Base-by-base conservation (phyloP, 2,888 invertebrate genomes). In the Epinotia nisella region DNA sequence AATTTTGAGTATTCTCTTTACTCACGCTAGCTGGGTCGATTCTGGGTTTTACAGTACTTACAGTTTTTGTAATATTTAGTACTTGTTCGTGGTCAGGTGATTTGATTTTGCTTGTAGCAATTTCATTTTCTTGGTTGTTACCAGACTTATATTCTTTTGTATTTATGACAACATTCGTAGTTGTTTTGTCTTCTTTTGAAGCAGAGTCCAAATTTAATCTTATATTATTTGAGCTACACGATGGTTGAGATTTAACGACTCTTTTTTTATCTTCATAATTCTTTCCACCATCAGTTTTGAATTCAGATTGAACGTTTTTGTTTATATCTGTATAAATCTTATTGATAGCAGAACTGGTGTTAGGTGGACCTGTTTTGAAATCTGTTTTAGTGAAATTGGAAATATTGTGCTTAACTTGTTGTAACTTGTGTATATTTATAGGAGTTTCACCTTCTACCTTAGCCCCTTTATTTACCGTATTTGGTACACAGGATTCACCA, bases 371-470 rank as follows among this genome's bases (percentile, higher is more conserved):
- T 71, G 45, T 61, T 55, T 71, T 64, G 67, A 74, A 45, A 4
- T 70, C 49, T 56, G 15, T 29, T 11, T 64, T 49, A 3, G 45
- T 11, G n/a, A 11, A 21, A 59, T 13, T 71, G 24, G 29, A 3
- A 49, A 29, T 19, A 21, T 19, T 56, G 74, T 68, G 67, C 69
- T 69, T 60, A 55, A 75, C 64, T 70, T 77, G 74, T 49, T 77
- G 76, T 19, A 66, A 49, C 17, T 21, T n/a, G 35, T 49, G 11
- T 35, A 15, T n/a, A 39, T 17, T n/a, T 24, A 39, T 53, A 51
- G 71, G 2, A 19, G 1, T 29, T 19, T 11, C n/a, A n/a, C n/a
- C n/a, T n/a, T n/a, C n/a, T n/a, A n/a, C 41, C 39, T 61, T 69
- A 41, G 24, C 24, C 24, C 15, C 41, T 49, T 29, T 51, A n/a